Percentiles rank a stretch among this genome's conserved stretches.
Conservation (phyloP, 2,797 vertebrate species). For the Neosilurus mollespiculum region DNA sequence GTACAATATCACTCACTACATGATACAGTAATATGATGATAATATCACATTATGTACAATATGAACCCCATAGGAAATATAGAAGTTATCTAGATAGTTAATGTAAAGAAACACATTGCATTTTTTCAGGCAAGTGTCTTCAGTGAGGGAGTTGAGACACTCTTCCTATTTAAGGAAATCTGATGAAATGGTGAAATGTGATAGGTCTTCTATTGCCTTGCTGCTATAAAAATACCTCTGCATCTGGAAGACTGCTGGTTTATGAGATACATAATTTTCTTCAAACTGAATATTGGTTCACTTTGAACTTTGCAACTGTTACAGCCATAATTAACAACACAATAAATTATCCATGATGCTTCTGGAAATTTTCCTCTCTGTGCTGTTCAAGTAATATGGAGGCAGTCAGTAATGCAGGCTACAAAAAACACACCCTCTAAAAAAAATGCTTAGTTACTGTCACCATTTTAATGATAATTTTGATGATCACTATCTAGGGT, state of each 20-base stretch:
- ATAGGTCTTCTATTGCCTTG: background rate
- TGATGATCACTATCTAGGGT: background rate
- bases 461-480: background rate
- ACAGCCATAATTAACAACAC: background rate
- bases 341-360: background rate
- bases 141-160: background rate
- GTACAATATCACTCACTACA: too few relatives aligned
- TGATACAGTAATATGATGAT: too few relatives aligned
- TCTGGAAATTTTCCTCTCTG: background rate
- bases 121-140: background rate
- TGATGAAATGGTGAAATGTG: conserved; percentile 11
- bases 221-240: conserved; percentile 3
- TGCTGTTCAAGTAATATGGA: background rate
- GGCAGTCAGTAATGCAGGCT: background rate
- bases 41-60: background rate
- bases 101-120: background rate
- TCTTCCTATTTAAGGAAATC: background rate
- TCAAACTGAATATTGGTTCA: background rate
- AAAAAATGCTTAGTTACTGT: too few relatives aligned
- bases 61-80: background rate
- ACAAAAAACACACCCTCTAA: background rate
- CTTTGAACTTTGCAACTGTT: background rate
- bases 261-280: conserved; percentile 4
- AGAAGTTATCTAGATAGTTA: conserved; percentile 5
- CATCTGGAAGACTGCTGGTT: background rate